Base-by-base conservation (phyloP, 2,888 invertebrate species). In the Cheilosia pagana region DNA sequence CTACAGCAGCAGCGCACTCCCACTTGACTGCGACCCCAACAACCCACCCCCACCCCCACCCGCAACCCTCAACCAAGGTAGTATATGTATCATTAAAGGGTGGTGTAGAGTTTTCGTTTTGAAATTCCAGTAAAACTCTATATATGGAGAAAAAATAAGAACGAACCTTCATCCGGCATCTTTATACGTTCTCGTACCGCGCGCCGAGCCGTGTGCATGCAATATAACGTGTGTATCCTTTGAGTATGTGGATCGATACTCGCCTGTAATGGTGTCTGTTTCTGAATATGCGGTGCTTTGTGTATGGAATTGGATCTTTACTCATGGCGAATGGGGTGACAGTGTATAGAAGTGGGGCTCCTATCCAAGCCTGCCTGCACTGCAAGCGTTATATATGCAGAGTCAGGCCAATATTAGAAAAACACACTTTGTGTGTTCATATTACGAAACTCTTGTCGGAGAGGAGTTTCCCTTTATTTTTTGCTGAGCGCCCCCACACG, bases 391-490 rank as follows among this genome's bases (percentile, higher is more conserved):
- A 75, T 85, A 79, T 85, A 79, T 85, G 83, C 83, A 85, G 83
- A 85, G 74, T 85, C 83, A 85, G 79, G 83, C 83, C 83, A 85
- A 85, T 85, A 85, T 85, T 79, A 79, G 74, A 70, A 79, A 85
- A 79, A 85, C 79, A 85, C 83, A 85, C 79, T 79, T 79, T 85
- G 79, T 76, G 82, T 79, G 83, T 79, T 85, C 75, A 79, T 79
- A 85, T 85, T 85, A 85, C 83, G 70, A 75, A 75, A 85, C 79
- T 79, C 83, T 79, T 71, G 79, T 75, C 57, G 78, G 53, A 19
- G 48, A 16, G 65, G 21, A 59, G 72, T 72, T 74, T 72, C 50
- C 60, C 35, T 62, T 67, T 31, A 43, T 63, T 57, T 62, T 52
- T 19, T 65, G 23, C 43, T 59, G 35, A 1, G 12, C 50, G 3